A percentile compares a stretch with the other conserved stretches of the same genome.
These are phyloP conservation scores for Gerris lacustris DNA, from an alignment of 2,888 invertebrate species.

Conservation along the genomic window DNA sequence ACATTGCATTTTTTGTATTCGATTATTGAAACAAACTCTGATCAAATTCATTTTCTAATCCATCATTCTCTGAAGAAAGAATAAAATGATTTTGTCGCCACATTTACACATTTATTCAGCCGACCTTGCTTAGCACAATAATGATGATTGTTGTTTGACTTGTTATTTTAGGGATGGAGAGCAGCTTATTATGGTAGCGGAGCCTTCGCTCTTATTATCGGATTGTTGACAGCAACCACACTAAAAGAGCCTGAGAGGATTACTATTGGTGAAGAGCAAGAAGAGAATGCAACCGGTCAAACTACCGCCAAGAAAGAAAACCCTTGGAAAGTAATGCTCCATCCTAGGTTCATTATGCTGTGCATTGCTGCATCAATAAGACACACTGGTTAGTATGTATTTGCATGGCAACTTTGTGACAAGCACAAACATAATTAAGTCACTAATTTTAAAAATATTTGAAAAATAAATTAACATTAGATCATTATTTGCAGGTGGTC, in stretches of 20 bases:
- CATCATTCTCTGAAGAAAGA: too few relatives aligned
- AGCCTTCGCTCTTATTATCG: slow-evolving; percentile 57
- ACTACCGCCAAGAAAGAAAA: slow-evolving; percentile 38
- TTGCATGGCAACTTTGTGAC: background rate
- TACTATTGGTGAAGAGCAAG: slow-evolving; percentile 55
- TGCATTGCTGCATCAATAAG: slow-evolving; percentile 78
- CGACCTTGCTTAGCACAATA: too few relatives aligned
- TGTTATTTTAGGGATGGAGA: slow-evolving; percentile 57
- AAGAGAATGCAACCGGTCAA: slow-evolving; percentile 30
- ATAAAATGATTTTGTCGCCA: too few relatives aligned
- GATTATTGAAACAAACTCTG: too few relatives aligned
- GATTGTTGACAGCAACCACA: slow-evolving; percentile 58
- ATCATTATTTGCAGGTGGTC: slow-evolving; percentile 50
- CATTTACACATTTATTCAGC: too few relatives aligned
- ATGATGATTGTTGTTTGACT: too few relatives aligned
- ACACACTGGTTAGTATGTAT: slow-evolving; percentile 54
- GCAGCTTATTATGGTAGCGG: slow-evolving; percentile 71
- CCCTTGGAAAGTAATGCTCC: slow-evolving; percentile 63
- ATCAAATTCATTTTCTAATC: too few relatives aligned
- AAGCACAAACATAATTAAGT: background rate
- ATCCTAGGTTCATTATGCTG: slow-evolving; percentile 64
- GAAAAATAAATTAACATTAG: too few relatives aligned
- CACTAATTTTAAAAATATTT: too few relatives aligned
- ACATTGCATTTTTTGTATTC: too few relatives aligned
- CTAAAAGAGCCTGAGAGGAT: slow-evolving; percentile 63